Evolutionary conservation across 1,140 invertebrate genomes (phyloP), one percentile per base, ranked within the genome.

Genomic region (Musca domestica): DNA sequence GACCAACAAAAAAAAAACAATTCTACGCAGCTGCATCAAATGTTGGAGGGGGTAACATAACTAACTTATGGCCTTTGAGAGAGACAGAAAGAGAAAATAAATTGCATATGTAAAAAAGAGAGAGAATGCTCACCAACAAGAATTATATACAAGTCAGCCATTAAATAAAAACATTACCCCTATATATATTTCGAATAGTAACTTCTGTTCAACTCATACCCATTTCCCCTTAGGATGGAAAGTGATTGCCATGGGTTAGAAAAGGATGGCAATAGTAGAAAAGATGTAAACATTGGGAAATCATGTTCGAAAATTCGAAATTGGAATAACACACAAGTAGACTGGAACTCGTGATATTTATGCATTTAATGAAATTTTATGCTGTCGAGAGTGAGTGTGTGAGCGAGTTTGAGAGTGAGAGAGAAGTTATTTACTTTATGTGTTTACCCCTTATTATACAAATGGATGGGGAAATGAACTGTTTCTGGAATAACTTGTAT

Each of bases 251-350:
- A 2, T 41, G 6, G 10, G 10, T 10, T 9, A 41, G 10, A 41
- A 5, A 41, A 12, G 10, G 34, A 41, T 41, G 34, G 34, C 10
- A 41, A 41, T 41, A 41, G 34, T 5, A 5, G 10, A 41, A 9
- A 12, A 41, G 34, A 41, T 3, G 9, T 4, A 30, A 30, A 30
- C 27, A 41, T 10, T 41, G 34, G 4, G 9, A 10, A 54, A 23
- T 58, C 17, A 27, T n/a, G 27, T 61, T 61, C 56, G 56, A 61
- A 61, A 30, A 61, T 61, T 61, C 56, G 56, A 61, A 61, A 61
- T 61, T 61, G 56, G 56, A 61, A 61, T 5, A n/a, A 10, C 34
- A n/a, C n/a, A n/a, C n/a, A 30, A 30, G 3, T 30, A 30, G 9
- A 41, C 6, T 41, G 4, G 34, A 30, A 30, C 9, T 30, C 27